Conservation (phyloP, 2,797 vertebrate genomes). For the Cetoscarus ocellatus region DNA sequence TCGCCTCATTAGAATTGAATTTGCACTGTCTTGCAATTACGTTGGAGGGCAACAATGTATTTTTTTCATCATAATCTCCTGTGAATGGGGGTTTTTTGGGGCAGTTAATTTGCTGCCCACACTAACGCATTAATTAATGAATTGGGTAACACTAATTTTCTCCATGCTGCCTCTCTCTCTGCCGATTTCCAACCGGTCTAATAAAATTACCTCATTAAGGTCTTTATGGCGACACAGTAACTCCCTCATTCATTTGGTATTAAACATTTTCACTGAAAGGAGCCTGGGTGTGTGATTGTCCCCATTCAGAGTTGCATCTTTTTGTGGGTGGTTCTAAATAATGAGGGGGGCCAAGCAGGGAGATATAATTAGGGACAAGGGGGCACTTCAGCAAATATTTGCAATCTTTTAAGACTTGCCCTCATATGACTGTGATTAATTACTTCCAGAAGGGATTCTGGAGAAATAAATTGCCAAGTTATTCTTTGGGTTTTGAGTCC, state of each 20-base stretch:
- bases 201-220: conserved; percentile 99
- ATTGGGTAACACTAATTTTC: conserved; percentile 97
- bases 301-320: conserved; percentile 88
- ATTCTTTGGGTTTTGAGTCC: conserved; percentile 39
- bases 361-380: conserved; percentile 99
- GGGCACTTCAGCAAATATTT: conserved; percentile 95
- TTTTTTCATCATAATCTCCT: conserved; percentile 84
- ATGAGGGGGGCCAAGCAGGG: conserved; percentile 92
- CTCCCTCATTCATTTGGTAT: conserved; percentile 92
- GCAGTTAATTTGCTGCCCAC: conserved; percentile 97
- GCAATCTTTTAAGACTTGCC: conserved; percentile 90
- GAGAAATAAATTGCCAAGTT: conserved; percentile 70
- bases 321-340: conserved; percentile 96
- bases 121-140: conserved; percentile 97
- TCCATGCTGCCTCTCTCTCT: conserved; percentile 81
- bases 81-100: conserved; percentile 91
- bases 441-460: conserved; percentile 89
- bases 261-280: conserved; percentile 91
- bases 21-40: conserved; percentile 95
- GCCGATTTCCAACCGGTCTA: conserved; percentile 88
- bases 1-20: conserved; percentile 93
- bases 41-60: conserved; percentile 93
- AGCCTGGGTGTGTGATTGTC: conserved; percentile 83
- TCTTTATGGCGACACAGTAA: conserved; percentile 91
- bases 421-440: conserved; percentile 92